Base-by-base conservation (phyloP, 2,888 invertebrate genomes). In the Heliconius cydno region DNA sequence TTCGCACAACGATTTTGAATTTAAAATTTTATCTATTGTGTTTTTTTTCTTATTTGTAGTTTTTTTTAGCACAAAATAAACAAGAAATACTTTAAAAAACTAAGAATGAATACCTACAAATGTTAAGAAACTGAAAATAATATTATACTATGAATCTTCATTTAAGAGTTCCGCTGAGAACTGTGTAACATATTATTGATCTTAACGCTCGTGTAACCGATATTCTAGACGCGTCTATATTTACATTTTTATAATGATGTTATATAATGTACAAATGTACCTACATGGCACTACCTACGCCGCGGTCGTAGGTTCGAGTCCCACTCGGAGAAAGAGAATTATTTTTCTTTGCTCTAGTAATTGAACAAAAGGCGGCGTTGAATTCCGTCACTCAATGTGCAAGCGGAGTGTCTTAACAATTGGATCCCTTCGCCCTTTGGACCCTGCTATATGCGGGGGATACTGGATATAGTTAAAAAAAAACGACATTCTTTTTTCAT, bases 161-260 rank as follows among this genome's bases (percentile, higher is more conserved):
- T 22, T 41, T 25, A n/a, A 13, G n/a, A 68, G 38, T 68, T 12
- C 15, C 34, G n/a, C 68, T 38, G 13, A 41, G 68, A 38, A 68
- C 41, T 68, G 41, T 68, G 41, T 68, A 68, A 34, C 34, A 34
- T 34, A 34, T 34, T 68, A 41, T 68, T 68, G 41, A 41, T 68
- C 41, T 68, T 41, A 41, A 41, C 13, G 68, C 41, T 68, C 68
- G 38, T 22, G 68, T 68, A 68, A 68, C 68, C 68, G 25, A 68
- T 68, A 41, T 41, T 25, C n/a, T 25, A 68, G 68, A 68, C 68
- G 38, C 68, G 38, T 38, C 68, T 68, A 6, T 41, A 41, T 25
- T 63, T 12, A 63, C 25, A n/a, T n/a, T 67, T 68, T 41, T 68
- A 41, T 41, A 41, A 68, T 68, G 22, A 41, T 68, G 6, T 25